Conservation (phyloP, 2,113 vertebrate species). For the Sceloporus undulatus region DNA sequence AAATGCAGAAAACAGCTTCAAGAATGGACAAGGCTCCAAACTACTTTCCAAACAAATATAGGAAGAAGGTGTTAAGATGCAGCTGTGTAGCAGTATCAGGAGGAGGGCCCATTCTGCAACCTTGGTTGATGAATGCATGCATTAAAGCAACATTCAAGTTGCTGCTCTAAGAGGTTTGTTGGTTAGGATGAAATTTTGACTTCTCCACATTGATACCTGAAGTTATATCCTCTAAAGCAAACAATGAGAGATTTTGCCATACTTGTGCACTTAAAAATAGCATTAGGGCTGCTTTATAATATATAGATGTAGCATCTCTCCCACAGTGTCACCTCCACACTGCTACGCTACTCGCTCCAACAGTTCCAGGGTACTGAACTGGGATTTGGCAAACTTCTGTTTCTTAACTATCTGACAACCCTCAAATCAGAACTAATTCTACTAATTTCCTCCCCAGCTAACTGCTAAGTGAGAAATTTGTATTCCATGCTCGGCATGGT, state of each 20-base stretch:
- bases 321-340: background rate
- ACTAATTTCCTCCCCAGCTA: background rate
- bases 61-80: background rate
- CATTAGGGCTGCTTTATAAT: background rate
- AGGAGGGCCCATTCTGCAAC: no score
- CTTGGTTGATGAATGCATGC: background rate
- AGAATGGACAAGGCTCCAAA: background rate
- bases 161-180: no score
- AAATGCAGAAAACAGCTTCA: background rate
- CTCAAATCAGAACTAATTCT: background rate
- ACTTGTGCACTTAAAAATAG: background rate
- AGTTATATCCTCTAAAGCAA: background rate
- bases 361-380: background rate
- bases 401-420: background rate
- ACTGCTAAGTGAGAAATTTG: accelerated
- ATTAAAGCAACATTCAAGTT: background rate
- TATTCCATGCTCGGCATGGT: background rate
- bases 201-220: background rate
- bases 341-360: background rate
- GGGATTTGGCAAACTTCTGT: slow-evolving; percentile 15
- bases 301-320: background rate
- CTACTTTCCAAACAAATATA: background rate
- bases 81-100: background rate
- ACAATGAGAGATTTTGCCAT: background rate
- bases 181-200: background rate